phyloP scores from a whole-genome alignment of 2,113 vertebrate species.

The Siniperca knerii region DNA sequence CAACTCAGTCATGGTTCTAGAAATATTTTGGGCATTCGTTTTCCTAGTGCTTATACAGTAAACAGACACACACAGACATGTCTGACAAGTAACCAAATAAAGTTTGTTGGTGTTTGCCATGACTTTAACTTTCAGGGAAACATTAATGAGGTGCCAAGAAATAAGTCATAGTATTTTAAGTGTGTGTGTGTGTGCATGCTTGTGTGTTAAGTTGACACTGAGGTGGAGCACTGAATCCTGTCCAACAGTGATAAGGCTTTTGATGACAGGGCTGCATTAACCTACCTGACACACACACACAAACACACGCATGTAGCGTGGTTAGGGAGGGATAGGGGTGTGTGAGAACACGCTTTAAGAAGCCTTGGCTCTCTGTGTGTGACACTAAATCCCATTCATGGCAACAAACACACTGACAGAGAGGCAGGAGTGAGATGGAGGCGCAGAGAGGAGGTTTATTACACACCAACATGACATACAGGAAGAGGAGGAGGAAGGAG shows the following conservation, averaged over 20 bases:
- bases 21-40: conserved; percentile 40
- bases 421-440: conserved; percentile 55
- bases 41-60: conserved; percentile 6
- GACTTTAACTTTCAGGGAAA: conserved; percentile 66
- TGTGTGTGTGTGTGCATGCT: conserved; percentile 17
- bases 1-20: conserved; percentile 34
- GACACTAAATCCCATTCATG: conserved; percentile 83
- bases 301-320: conserved; percentile 62
- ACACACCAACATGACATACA: conserved; percentile 66
- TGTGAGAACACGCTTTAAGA: conserved; percentile 78
- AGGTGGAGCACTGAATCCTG: conserved; percentile 81
- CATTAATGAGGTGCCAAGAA: conserved; percentile 78
- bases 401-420: conserved; percentile 76
- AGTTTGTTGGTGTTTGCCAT: conserved; percentile 70
- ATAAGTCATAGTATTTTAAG: conserved; percentile 61
- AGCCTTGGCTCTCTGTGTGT: conserved; percentile 70
- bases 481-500: conserved; percentile 47
- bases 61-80: conserved; percentile 37
- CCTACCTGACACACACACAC: conserved; percentile 79
- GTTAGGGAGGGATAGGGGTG: conserved; percentile 70
- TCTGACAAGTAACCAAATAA: conserved; percentile 67
- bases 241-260: conserved; percentile 82
- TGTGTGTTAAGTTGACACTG: conserved; percentile 76
- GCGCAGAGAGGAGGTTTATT: conserved; percentile 65
- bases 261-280: conserved; percentile 79